These are phyloP conservation scores for Aurelia sp. DNA, from an alignment of 30 jellyfish, hydroid and myxozoan genomes.

Conservation along the genomic window DNA sequence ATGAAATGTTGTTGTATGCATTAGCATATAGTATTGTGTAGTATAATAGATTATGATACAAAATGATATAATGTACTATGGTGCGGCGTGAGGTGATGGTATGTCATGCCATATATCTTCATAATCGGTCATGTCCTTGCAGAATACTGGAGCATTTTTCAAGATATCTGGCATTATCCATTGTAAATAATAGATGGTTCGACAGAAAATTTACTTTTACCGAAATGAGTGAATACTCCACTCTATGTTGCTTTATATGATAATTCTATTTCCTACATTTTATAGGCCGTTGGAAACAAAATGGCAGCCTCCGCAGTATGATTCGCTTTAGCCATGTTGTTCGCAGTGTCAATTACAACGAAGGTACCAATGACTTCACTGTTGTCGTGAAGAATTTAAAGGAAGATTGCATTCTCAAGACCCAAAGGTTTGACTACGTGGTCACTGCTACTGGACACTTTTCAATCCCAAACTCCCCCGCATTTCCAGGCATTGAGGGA, in stretches of 20 bases:
- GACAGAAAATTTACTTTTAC: neutral
- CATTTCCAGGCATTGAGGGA: slow-evolving; percentile 61
- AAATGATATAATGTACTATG: too few relatives aligned
- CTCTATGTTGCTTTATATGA: neutral
- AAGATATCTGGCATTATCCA: too few relatives aligned
- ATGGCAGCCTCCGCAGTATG: slow-evolving; percentile 6
- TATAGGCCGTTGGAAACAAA: slow-evolving; percentile 51
- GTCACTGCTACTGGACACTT: slow-evolving; percentile 81
- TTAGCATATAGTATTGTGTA: too few relatives aligned
- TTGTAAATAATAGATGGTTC: too few relatives aligned
- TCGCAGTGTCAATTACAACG: slow-evolving; percentile 55
- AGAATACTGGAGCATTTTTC: too few relatives aligned
- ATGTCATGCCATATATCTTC: too few relatives aligned
- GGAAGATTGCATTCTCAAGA: slow-evolving; percentile 8
- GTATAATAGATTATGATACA: too few relatives aligned
- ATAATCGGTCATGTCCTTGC: too few relatives aligned
- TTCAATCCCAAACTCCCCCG: slow-evolving; percentile 75
- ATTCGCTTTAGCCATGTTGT: slow-evolving; percentile 65
- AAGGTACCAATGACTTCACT: slow-evolving; percentile 25
- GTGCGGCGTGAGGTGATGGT: too few relatives aligned
- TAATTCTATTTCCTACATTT: neutral
- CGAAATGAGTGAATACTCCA: neutral
- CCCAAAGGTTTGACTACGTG: slow-evolving; percentile 70
- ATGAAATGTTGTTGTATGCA: too few relatives aligned
- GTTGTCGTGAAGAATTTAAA: slow-evolving; percentile 45